These are phyloP conservation scores for Tenthredo distinguenda DNA, from an alignment of 2,888 invertebrate genomes.

Conservation along the genomic window DNA sequence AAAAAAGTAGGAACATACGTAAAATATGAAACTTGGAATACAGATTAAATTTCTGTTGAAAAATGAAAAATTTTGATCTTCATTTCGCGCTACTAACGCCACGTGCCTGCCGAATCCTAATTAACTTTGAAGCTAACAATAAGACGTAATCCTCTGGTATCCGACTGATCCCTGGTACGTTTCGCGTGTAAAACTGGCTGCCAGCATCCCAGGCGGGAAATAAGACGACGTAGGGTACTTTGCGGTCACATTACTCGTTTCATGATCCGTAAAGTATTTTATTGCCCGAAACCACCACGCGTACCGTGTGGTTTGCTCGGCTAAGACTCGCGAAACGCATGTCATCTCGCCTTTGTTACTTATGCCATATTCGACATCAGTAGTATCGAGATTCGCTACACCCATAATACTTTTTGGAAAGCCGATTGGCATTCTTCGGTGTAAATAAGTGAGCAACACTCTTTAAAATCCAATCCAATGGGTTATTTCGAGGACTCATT, in stretches of 20 bases:
- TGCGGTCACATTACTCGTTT: constrained; percentile 32
- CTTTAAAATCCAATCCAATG: background rate
- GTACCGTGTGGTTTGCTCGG: background rate
- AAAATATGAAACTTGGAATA: background rate
- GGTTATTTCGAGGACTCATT: background rate
- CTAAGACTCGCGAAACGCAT: background rate
- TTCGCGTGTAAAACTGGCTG: background rate
- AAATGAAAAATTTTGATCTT: background rate
- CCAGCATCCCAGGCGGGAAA: background rate
- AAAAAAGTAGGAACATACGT: background rate
- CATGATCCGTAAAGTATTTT: constrained; percentile 21
- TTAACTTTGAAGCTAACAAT: background rate
- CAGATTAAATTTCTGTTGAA: background rate
- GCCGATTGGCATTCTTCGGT: background rate
- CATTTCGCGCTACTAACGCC: background rate
- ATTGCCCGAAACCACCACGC: background rate
- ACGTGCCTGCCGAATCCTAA: background rate
- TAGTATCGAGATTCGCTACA: background rate
- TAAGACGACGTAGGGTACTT: constrained; percentile 12
- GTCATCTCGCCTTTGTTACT: background rate
- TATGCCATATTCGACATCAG: background rate
- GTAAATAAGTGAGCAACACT: background rate
- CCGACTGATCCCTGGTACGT: background rate
- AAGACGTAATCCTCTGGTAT: background rate
- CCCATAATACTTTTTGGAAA: background rate